These are phyloP conservation scores for Solenodon paradoxus DNA, from an alignment of 2,113 vertebrate genomes.

Conservation along the genomic window DNA sequence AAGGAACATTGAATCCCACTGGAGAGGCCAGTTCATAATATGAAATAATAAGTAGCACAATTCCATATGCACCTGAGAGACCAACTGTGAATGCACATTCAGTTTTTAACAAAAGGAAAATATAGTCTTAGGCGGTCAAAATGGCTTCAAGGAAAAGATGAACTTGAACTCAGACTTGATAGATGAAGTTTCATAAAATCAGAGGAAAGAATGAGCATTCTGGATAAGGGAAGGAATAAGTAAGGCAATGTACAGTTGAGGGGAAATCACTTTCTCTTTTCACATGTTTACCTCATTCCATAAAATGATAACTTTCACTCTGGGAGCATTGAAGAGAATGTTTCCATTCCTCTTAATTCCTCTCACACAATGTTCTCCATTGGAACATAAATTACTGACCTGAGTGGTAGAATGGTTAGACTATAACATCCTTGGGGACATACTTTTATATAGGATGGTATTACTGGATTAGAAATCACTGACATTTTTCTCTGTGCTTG, in stretches of 20 bases:
- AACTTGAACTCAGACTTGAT: neutral
- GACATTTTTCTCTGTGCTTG: neutral
- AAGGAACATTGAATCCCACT: neutral
- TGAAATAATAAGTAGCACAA: neutral
- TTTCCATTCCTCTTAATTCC: neutral
- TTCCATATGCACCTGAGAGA: neutral
- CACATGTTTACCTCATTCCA: neutral
- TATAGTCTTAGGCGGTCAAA: neutral
- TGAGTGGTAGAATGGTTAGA: neutral
- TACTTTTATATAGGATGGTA: neutral
- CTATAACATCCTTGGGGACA: neutral
- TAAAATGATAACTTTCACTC: neutral
- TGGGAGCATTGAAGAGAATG: neutral
- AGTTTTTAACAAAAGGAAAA: neutral
- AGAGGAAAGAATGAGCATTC: neutral
- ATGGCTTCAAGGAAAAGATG: neutral
- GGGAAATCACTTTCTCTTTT: neutral
- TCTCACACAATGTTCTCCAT: neutral
- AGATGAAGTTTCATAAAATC: neutral
- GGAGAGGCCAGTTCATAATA: neutral
- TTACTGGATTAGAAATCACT: neutral
- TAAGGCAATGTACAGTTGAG: neutral
- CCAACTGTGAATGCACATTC: neutral
- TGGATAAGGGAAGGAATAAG: neutral
- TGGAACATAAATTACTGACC: constrained; percentile 1